Evolutionary conservation across 2,888 invertebrate genomes (phyloP), one percentile per base, ranked within the genome.

Genomic region (Julus scandinavius): DNA sequence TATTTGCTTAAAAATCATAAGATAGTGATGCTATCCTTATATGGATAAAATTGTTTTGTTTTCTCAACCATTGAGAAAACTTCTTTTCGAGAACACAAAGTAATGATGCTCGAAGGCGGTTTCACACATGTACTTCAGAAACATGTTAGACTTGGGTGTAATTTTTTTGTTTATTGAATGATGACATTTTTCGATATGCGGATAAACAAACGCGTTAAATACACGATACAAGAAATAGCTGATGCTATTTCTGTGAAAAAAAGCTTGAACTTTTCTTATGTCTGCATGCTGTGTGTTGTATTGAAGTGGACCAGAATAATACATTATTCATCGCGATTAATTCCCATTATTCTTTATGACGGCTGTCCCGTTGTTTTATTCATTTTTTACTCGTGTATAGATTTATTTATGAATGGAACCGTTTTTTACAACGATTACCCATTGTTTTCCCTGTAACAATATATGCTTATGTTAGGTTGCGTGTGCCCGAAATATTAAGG

Each of bases 261-360:
- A 72, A 72, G 29, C 72, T 29, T 9, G 38, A 80, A 13, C 11
- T 11, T 38, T 38, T 13, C 38, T 54, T 15, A 9, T 54, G 3
- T 15, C 11, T 54, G 2, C 11, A 9, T 54, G 29, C 13, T 80
- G 80, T 38, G 80, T 80, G 29, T 80, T n/a, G 29, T 29, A 80
- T 7, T 3, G 80, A 38, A 38, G 80, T 38, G 2, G 13, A 80
- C 38, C 38, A 20, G 38, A 80, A 80, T 38, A 80, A 80, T 80
- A 11, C 80, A 38, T 80, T 80, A 80, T 80, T 80, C 20, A 80
- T 80, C 38, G 80, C 20, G 29, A 80, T 80, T 80, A 80, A 38
- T 80, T 80, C 80, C 80, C 80, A 80, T 80, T 80, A 80, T 80
- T 38, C 80, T 80, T 80, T 80, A 80, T 80, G 80, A 80, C 80